Evolutionary conservation across 2,797 vertebrate genomes (phyloP), one percentile per base, ranked within the genome.

Genomic region (Bovichtus variegatus): DNA sequence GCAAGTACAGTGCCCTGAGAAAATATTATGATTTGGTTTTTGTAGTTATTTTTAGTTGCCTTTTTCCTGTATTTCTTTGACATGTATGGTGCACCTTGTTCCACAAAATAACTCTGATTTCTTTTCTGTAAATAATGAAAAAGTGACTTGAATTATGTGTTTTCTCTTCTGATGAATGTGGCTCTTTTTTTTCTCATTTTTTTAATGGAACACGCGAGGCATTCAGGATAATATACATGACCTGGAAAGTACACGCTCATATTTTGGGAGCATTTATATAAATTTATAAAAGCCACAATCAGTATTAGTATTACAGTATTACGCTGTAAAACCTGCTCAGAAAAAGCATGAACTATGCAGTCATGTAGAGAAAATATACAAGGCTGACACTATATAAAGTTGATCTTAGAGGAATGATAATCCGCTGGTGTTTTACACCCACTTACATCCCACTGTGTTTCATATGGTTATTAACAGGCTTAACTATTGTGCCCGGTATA

Each of bases 21-120:
- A 94, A 95, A 95, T 94, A 94, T 95, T 95, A 90, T 95, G 84
- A 87, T 92, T 88, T 86, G 90, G 89, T 92, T 90, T 55, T 91
- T 78, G 75, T 87, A 90, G 92, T 88, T 94, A 95, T 94, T 94
- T 94, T 93, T 92, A 93, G 92, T 77, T 71, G 62, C 83, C 85
- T 84, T 89, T n/a, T 84, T 85, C 77, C 86, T 84, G 77, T 67
- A 64, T 66, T 58, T 57, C 43, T 72, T 61, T 74, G 71, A 86
- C 75, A 77, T 91, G 86, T 86, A 87, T 84, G 81, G 88, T 80
- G 66, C 86, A 91, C 88, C 85, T 92, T 93, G 87, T 92, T 94
- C 85, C 85, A 77, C 84, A 80, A 81, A 90, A 87, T 74, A 86
- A 88, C 80, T 81, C 66, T 83, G 80, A 91, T 89, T 93, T 88